Conservation (phyloP, 1,140 invertebrate genomes). For the Pygmarrhopalites habei region DNA sequence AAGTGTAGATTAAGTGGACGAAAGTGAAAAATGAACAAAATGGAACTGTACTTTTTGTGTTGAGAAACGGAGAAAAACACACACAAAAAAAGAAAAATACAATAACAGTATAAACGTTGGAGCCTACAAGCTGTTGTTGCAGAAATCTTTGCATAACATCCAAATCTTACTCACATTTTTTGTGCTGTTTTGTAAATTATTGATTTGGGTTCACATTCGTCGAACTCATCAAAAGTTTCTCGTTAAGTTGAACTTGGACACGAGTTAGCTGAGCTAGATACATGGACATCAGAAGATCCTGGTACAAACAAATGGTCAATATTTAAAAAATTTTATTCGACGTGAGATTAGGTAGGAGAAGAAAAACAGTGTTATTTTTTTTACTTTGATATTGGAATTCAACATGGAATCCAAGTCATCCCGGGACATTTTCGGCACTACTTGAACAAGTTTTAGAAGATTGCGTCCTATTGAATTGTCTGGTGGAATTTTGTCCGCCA, state of each 20-base stretch:
- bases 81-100: no score
- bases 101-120: no score
- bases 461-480: conserved; percentile 76
- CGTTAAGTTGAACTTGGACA: conserved; percentile 88
- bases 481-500: conserved; percentile 62
- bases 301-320: conserved; percentile 40
- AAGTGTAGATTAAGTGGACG: no score
- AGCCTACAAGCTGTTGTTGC: no score
- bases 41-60: no score
- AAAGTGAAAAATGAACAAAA: no score
- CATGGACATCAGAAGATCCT: conserved; percentile 92
- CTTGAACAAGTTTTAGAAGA: conserved; percentile 79
- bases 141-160: no score
- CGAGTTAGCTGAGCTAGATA: conserved; percentile 92
- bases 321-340: not conserved
- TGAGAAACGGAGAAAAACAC: no score
- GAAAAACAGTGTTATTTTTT: no score
- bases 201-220: conserved; percentile 31
- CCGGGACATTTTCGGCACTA: conserved; percentile 72
- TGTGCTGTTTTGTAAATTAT: no score
- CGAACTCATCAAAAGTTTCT: conserved; percentile 59
- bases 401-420: conserved; percentile 92
- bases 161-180: no score
- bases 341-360: no score
- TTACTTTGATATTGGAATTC: conserved; percentile 86